These are phyloP conservation scores for Arnoldichthys spilopterus DNA, from an alignment of 2,797 vertebrate species.

Conservation along the genomic window DNA sequence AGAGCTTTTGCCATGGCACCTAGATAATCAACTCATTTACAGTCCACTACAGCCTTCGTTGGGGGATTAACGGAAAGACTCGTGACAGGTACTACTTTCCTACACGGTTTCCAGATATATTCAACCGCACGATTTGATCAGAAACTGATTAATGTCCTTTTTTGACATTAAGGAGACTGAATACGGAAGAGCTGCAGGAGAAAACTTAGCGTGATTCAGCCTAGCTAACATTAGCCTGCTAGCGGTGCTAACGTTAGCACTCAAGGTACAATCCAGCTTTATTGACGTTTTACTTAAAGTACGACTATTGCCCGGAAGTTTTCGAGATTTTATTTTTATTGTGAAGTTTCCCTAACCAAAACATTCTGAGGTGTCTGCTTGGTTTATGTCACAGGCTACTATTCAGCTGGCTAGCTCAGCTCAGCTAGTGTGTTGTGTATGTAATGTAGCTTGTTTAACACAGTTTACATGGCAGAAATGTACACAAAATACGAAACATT, in stretches of 20 bases:
- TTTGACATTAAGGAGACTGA: not conserved
- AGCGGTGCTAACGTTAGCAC: not conserved
- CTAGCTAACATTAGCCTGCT: not conserved
- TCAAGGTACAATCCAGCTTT: not conserved
- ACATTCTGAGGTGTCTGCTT: not conserved
- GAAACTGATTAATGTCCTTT: not conserved
- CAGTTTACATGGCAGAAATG: not conserved
- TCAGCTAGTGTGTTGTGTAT: not conserved
- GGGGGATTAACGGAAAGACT: not conserved
- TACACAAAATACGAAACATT: not conserved
- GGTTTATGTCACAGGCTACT: not conserved
- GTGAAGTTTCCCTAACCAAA: too few relatives aligned
- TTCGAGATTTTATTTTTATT: too few relatives aligned
- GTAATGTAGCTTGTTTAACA: too few relatives aligned
- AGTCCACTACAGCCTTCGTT: too few relatives aligned
- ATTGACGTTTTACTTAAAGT: not conserved
- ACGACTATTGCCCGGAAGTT: too few relatives aligned
- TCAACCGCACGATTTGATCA: not conserved
- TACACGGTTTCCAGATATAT: not conserved
- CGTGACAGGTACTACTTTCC: not conserved
- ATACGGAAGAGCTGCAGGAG: not conserved
- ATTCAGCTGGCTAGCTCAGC: not conserved
- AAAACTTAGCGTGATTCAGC: not conserved
- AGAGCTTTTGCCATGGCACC: not conserved
- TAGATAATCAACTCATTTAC: not conserved